phyloP scores from a whole-genome alignment of 2,797 vertebrate genomes.

The Falco cherrug region DNA sequence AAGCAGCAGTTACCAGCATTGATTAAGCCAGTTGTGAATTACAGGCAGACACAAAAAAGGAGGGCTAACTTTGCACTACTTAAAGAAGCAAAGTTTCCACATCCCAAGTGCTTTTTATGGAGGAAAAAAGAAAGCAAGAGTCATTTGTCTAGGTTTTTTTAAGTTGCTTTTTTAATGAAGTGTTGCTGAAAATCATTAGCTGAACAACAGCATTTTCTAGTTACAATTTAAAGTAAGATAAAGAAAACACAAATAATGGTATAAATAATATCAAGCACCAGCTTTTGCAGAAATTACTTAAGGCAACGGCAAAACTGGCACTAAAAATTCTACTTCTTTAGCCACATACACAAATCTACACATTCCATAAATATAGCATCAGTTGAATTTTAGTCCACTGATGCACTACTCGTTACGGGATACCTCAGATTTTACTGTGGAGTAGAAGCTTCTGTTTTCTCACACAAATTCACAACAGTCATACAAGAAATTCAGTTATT shows the following conservation, averaged over 20 bases:
- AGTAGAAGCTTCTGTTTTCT: conserved; percentile 31
- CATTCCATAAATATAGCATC: neutral
- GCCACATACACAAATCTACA: neutral
- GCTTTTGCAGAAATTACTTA: conserved; percentile 61
- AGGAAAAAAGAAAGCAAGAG: neutral
- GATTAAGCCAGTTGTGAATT: neutral
- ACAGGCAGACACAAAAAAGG: neutral
- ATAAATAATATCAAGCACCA: conserved; percentile 58
- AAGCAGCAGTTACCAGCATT: neutral
- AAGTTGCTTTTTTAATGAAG: neutral
- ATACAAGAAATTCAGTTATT: neutral
- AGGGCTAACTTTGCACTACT: neutral
- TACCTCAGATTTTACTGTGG: neutral
- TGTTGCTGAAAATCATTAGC: neutral
- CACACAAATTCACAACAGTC: neutral
- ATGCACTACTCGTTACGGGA: neutral
- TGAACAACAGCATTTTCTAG: neutral
- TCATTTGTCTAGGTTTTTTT: neutral
- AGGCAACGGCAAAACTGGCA: conserved; percentile 1
- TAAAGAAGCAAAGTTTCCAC: neutral
- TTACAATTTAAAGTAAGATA: conserved; percentile 14
- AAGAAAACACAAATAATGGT: conserved; percentile 59
- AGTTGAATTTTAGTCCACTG: conserved; percentile 4
- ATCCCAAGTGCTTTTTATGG: neutral
- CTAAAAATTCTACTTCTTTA: neutral